Evolutionary conservation across 1,140 invertebrate genomes (phyloP).

Genomic region (Tribolium castaneum): DNA sequence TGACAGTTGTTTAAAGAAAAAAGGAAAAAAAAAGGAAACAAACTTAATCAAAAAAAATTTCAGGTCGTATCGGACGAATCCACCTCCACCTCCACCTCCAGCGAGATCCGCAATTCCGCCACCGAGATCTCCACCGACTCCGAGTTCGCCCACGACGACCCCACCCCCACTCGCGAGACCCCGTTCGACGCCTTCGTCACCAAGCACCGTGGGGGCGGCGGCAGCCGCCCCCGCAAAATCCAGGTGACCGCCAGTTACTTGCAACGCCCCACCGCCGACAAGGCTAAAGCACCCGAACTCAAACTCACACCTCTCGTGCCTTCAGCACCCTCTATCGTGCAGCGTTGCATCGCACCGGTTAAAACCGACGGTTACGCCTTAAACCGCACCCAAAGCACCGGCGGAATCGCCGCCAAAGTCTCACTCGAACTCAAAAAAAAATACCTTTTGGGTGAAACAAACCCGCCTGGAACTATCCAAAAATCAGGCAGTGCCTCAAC

Average conservation of each 20-base stretch:
- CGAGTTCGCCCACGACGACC: conserved; percentile 86
- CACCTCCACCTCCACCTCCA: conserved; percentile 73
- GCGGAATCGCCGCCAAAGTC: conserved; percentile 86
- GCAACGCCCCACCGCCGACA: conserved; percentile 53
- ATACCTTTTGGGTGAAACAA: conserved; percentile 78
- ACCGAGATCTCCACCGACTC: conserved; percentile 93
- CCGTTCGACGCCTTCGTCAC: conserved; percentile 71
- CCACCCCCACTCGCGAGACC: conserved; percentile 75
- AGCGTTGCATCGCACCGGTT: conserved; percentile 60
- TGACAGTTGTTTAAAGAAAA: no score
- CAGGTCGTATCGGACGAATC: conserved; percentile 80
- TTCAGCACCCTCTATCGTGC: conserved; percentile 61
- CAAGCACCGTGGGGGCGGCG: conserved; percentile 64
- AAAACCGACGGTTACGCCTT: conserved; percentile 78
- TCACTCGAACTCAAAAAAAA: conserved; percentile 87
- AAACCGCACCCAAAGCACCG: conserved; percentile 84
- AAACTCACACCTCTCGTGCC: conserved; percentile 68
- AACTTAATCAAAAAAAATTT: background rate
- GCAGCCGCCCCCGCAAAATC: conserved; percentile 66
- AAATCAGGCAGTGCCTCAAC: conserved; percentile 89
- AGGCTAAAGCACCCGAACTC: conserved; percentile 59
- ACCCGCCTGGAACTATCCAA: conserved; percentile 72
- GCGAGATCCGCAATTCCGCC: conserved; percentile 82
- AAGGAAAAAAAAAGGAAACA: no score
- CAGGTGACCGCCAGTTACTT: conserved; percentile 67